phyloP scores from a whole-genome alignment of 37 sponge, comb jelly and placozoan genomes.

The Hormiphora californensis region DNA sequence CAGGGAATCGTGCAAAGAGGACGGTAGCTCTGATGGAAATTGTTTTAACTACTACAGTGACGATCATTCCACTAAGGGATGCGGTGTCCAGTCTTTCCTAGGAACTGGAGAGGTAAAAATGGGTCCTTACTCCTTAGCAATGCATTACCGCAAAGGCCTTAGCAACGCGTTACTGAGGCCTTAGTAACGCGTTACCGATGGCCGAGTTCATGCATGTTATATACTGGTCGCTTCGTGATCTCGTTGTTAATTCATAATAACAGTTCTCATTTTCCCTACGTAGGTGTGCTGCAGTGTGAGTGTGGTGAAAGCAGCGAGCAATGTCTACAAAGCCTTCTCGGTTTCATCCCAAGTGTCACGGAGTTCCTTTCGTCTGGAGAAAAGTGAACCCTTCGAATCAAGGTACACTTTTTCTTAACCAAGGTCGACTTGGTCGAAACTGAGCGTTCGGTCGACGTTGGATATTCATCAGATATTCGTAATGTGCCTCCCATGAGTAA shows the following conservation, averaged over 20 bases:
- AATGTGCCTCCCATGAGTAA: no score
- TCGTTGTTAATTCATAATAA: not conserved
- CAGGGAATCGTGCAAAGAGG: conserved; percentile 3
- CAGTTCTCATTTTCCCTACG: not conserved
- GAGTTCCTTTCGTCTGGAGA: not conserved
- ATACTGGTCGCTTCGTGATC: not conserved
- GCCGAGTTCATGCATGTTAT: not conserved
- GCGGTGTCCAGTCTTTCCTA: not conserved
- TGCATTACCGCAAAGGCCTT: not conserved
- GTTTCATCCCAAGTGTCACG: not conserved
- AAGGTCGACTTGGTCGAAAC: not conserved
- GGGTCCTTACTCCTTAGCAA: no score
- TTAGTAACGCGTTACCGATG: not conserved
- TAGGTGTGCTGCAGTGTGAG: conserved; percentile 9
- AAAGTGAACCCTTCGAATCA: not conserved
- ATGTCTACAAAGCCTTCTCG: not conserved
- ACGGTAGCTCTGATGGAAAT: not conserved
- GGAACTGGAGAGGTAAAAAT: conserved; percentile 28
- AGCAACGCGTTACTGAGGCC: not conserved
- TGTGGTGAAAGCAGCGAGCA: not conserved
- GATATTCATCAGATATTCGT: no score
- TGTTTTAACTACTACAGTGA: conserved; percentile 52
- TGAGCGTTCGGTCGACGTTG: no score
- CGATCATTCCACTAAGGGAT: conserved; percentile 9
- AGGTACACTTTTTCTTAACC: not conserved